Evolutionary conservation across 1,140 invertebrate genomes (phyloP), one percentile per base, ranked within the genome.

Genomic region (Babylonia areolata): DNA sequence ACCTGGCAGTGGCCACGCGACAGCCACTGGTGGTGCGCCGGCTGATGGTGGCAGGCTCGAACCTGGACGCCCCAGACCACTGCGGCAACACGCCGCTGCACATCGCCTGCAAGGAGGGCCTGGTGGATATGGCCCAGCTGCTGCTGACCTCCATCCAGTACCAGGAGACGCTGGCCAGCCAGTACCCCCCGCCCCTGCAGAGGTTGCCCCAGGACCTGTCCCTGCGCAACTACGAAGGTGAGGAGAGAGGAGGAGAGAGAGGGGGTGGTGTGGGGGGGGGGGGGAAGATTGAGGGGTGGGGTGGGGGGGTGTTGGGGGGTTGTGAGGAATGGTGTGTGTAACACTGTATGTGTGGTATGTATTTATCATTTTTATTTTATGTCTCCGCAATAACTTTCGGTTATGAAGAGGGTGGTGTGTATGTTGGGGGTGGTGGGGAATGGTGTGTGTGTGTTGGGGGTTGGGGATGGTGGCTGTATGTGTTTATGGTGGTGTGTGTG

Each of bases 181-280:
- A 80, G 73, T 89, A 93, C 58, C 75, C 87, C 37, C 75, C 91
- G 92, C 95, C 42, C 88, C 93, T 15, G 91, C 95, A 31, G 95
- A 96, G 92, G 93, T 78, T 92, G 46, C 90, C 91, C 3, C 91
- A 92, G 71, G 88, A 92, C 89, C 93, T 97, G 40, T 96, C 97
- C 89, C 95, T 97, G 90, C 96, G 95, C 92, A 97, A 97, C 93
- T 97, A 97, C 94, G 95, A 96, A 94, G 97, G 97, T 97, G 93
- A 96, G 95, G 0, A 64, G 12, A 23, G 5, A 5, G 58, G 58
- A 12, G 17, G 58, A 11, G 0, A 28, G 0, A 64, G 58, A 23
- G 12, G 5, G 5, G 23, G 58, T 64, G 58, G 2, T 51, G 9
- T 51, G 46, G 46, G 46, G 9, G 9, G 17, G 46, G 46, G 46